Evolutionary conservation across 2,797 vertebrate genomes (phyloP), one percentile per base, ranked within the genome.

Genomic region (Vespertilio murinus): DNA sequence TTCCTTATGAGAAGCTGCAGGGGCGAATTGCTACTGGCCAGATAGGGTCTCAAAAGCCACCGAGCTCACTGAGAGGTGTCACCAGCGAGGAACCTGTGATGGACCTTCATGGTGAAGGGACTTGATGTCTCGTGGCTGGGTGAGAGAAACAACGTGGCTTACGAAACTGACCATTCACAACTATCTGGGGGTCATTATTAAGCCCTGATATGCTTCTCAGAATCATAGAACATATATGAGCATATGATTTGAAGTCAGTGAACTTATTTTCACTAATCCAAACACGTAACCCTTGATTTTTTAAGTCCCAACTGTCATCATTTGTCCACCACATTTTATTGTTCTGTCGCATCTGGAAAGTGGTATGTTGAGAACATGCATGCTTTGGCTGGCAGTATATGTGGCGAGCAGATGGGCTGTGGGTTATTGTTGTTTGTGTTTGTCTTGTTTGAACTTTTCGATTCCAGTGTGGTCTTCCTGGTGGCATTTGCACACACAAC

Each of bases 381-480:
- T 16, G 8, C 67, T 87, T 94, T 75, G 78, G 77, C 91, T 74
- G 87, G 88, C 25, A 13, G 69, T 13, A 17, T 71, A 4, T 18
- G 82, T 74, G 93, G 92, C 14, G 35, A 96, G 73, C 93, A 91
- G 88, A 90, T 92, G 94, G 90, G 82, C 6, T 83, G 49, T 1
- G 23, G 93, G 77, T 16, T 59, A 20, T 38, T 0, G 30, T 75
- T 75, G 69, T 78, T 85, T 2, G 0, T 38, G 67, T 88, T 87
- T 75, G 65, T 91, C 92, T 91, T 67, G 40, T 96, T 94, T 94
- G 95, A 94, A 96, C 94, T 79, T 82, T 91, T 97, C 87, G 81
- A 33, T 25, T n/a, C 45, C 79, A 65, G 80, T 83, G 88, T 91
- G 88, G 92, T 96, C 94, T 91, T 92, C 88, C 70, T 91, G 79